A percentile compares a stretch with the other conserved stretches of the same genome.
Evolutionary conservation across 2,113 vertebrate species (phyloP).

Genomic region (Peromyscus californicus): DNA sequence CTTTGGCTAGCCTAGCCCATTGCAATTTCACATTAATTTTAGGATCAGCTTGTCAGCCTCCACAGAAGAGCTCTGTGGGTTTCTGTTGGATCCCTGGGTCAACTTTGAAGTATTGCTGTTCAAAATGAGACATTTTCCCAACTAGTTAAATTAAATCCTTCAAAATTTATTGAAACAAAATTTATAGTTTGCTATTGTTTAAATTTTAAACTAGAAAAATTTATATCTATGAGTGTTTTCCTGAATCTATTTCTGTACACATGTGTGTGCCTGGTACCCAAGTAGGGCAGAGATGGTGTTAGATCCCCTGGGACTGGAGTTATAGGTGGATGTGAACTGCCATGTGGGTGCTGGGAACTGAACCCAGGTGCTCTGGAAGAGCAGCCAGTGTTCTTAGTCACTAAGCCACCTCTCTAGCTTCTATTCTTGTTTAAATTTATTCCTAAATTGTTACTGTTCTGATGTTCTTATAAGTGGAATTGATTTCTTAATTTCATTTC

Average conservation of each 20-base stretch:
- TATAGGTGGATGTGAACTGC: not conserved
- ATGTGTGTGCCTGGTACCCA: not conserved
- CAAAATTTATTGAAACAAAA: not conserved
- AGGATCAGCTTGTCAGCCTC: not conserved
- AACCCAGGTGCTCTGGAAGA: not conserved
- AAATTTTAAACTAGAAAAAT: not conserved
- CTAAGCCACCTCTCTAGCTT: not conserved
- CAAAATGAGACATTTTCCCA: not conserved
- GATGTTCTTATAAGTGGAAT: not conserved
- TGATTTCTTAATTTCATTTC: conserved; percentile 5
- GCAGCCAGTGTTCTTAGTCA: not conserved
- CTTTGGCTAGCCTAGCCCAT: not conserved
- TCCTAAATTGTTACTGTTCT: not conserved
- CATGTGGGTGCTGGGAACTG: not conserved
- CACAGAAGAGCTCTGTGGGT: not conserved
- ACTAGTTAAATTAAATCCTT: not conserved
- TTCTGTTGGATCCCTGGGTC: not conserved
- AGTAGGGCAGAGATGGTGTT: not conserved
- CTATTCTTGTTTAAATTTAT: not conserved
- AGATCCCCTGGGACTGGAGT: not conserved
- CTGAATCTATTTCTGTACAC: not conserved
- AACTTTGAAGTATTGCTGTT: not conserved
- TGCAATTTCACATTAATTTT: not conserved
- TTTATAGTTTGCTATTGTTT: not conserved
- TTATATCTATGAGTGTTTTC: not conserved